These are phyloP conservation scores for Bombyx mandarina DNA, from an alignment of 1,140 invertebrate species.

Conservation along the genomic window DNA sequence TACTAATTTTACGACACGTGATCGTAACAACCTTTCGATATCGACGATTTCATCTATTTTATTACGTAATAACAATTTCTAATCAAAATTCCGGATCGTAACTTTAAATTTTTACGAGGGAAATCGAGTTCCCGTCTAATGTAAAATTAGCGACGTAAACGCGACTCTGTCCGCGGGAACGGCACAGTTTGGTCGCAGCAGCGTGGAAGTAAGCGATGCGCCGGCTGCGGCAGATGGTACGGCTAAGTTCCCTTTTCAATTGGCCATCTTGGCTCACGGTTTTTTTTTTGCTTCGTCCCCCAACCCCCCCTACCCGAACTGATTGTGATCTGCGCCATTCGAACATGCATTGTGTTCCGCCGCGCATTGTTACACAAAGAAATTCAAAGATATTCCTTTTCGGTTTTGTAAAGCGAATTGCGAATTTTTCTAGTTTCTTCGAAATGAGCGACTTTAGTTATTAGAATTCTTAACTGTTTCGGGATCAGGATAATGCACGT, in stretches of 20 bases:
- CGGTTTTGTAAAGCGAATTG: slow-evolving; percentile 34
- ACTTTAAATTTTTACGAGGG: slow-evolving; percentile 17
- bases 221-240: slow-evolving; percentile 51
- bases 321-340: slow-evolving; percentile 56
- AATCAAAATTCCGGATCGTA: slow-evolving; percentile 9
- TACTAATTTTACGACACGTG: slow-evolving; percentile 4
- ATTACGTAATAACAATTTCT: slow-evolving; percentile 9
- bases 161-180: slow-evolving; percentile 12
- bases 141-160: slow-evolving; percentile 13
- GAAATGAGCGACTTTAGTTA: slow-evolving; percentile 26
- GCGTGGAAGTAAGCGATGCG: slow-evolving; percentile 16
- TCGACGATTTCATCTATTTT: slow-evolving; percentile 9
- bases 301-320: slow-evolving; percentile 22
- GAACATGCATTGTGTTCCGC: slow-evolving; percentile 35
- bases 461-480: slow-evolving; percentile 32
- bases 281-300: slow-evolving; percentile 29
- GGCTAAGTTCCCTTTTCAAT: slow-evolving; percentile 41
- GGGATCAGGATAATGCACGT: slow-evolving; percentile 20
- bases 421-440: slow-evolving; percentile 34
- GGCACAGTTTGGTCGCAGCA: slow-evolving; percentile 21
- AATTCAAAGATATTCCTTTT: slow-evolving; percentile 17
- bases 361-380: slow-evolving; percentile 6
- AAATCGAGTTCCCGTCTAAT: slow-evolving; percentile 3
- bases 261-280: slow-evolving; percentile 35
- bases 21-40: slow-evolving; percentile 5